These are phyloP conservation scores for Zaprionus africanus DNA, from an alignment of 1,140 invertebrate genomes.

Conservation along the genomic window DNA sequence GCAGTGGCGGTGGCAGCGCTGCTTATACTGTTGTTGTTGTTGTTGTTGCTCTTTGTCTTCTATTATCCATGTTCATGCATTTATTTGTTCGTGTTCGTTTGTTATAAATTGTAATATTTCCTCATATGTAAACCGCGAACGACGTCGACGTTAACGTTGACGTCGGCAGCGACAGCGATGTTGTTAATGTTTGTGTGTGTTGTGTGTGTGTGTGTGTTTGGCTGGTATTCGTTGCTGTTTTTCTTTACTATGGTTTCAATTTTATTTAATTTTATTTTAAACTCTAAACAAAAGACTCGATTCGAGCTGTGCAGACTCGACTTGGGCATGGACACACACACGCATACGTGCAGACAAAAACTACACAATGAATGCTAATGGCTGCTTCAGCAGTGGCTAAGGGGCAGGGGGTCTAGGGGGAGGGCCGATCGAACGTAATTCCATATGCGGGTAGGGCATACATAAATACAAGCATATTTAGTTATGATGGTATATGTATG, in stretches of 20 bases:
- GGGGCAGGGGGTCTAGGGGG: not conserved
- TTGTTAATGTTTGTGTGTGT: constrained; percentile 32
- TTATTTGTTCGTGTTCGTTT: constrained; percentile 58
- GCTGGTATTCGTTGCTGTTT: constrained; percentile 46
- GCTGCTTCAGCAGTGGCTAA: not conserved
- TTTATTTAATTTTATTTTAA: constrained; percentile 80
- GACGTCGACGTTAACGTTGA: not conserved
- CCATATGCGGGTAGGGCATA: constrained; percentile 71
- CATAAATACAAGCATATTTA: constrained; percentile 25
- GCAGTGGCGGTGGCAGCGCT: constrained; percentile 5
- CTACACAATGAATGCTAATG: constrained; percentile 37
- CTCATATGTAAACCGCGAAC: constrained; percentile 49
- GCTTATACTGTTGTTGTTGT: constrained; percentile 4
- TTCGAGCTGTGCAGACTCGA: constrained; percentile 51
- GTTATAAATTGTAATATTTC: constrained; percentile 69
- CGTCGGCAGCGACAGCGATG: not conserved
- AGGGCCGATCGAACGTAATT: constrained; percentile 31
- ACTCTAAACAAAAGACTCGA: constrained; percentile 71
- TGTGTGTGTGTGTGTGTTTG: constrained; percentile 26
- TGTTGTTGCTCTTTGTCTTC: constrained; percentile 33
- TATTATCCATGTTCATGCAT: constrained; percentile 42
- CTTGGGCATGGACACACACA: constrained; percentile 56
- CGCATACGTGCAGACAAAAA: constrained; percentile 17
- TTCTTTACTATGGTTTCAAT: constrained; percentile 77
- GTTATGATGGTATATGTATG: constrained; percentile 23